Base-by-base conservation (phyloP, 2,113 vertebrate species). In the Seriola dumerili region DNA sequence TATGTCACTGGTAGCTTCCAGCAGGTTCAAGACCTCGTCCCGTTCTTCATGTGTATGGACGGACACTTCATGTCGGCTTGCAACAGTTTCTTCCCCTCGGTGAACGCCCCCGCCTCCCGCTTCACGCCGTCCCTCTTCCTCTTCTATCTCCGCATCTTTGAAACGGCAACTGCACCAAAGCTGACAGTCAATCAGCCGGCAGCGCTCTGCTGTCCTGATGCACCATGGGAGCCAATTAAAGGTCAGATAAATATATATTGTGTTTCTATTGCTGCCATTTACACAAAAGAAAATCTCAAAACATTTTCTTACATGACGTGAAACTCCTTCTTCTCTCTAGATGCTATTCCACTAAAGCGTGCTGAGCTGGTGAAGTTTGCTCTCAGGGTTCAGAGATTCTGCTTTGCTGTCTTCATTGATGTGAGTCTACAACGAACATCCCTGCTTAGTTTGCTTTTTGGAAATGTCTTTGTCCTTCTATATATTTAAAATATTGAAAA, bases 331-430 rank as follows among this genome's bases (percentile, higher is more conserved):
- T 11, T 38, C 16, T 48, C 10, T 82, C 5, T 8, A 93, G 93
- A 50, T n/a, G 84, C 88, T 57, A 63, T 78, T 29, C 85, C 91
- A 0, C 75, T 94, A 78, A 91, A 81, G 17, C 64, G 12, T 8
- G 17, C n/a, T 2, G 85, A 85, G 34, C 85, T 94, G 71, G 84
- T 96, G 8, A 94, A 88, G 86, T 95, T 94, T 81, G 92, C 88
- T 2, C 84, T 95, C 67, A 85, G 81, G 55, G 88, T 89, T 71
- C 84, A 93, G 57, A 84, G 59, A 42, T 87, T 63, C 77, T 93
- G 90, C 69, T 17, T 32, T 1, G 59, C 46, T 1, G 88, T 94
- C 36, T 90, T 78, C 74, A 19, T 12, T 10, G 85, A 95, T 42
- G 95, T 96, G 74, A 92, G 95, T 92, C 55, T 0, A 3, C 58